Evolutionary conservation across 2,888 invertebrate genomes (phyloP).

Genomic region (Eulithis testata): DNA sequence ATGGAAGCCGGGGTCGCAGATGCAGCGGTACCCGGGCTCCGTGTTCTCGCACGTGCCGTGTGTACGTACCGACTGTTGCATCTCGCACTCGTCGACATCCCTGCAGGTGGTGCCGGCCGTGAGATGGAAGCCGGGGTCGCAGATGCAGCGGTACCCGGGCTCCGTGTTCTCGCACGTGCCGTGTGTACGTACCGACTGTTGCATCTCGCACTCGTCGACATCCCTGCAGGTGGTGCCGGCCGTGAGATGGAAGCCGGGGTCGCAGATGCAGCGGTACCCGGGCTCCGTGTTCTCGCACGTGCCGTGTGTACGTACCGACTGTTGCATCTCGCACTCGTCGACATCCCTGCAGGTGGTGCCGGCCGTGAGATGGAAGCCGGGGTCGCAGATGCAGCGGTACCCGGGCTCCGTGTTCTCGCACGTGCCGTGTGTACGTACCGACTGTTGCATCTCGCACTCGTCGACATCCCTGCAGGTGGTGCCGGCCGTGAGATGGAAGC

Average conservation of each 20-base stretch:
- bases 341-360: constrained; percentile 91
- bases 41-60: constrained; percentile 95
- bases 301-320: constrained; percentile 91
- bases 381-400: constrained; percentile 92
- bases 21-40: constrained; percentile 91
- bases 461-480: constrained; percentile 92
- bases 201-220: constrained; percentile 92
- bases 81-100: constrained; percentile 93
- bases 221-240: constrained; percentile 90
- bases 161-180: constrained; percentile 94
- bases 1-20: constrained; percentile 92
- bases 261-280: constrained; percentile 92
- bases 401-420: constrained; percentile 94
- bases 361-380: constrained; percentile 90
- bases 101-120: constrained; percentile 89
- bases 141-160: constrained; percentile 92
- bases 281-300: constrained; percentile 94
- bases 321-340: constrained; percentile 92
- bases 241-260: constrained; percentile 91
- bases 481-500: constrained; percentile 89
- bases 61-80: constrained; percentile 89
- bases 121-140: constrained; percentile 91
- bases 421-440: constrained; percentile 91
- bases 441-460: constrained; percentile 91
- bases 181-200: constrained; percentile 89